Evolutionary conservation across 2,113 vertebrate species (phyloP), one percentile per base, ranked within the genome.

Genomic region (Lophius piscatorius): DNA sequence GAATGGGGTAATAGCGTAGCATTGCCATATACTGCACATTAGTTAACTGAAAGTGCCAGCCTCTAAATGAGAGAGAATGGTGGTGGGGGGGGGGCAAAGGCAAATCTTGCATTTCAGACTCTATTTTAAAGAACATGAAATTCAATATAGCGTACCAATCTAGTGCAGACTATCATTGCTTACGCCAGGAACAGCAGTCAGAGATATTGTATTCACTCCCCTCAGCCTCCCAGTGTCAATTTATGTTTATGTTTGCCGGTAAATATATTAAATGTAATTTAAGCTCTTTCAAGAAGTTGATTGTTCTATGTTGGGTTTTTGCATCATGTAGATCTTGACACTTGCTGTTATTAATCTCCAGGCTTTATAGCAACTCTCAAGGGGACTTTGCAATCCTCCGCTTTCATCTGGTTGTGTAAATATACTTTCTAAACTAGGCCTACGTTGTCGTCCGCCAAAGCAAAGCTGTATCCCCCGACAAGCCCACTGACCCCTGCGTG

Each of bases 201-300:
- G 76, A 88, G 76, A 85, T 87, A 88, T 90, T 87, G 83, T 88
- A 63, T 86, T 84, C 82, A 75, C 70, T 81, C 72, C 80, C 69
- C 70, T 70, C 82, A 64, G 74, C 78, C 74, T 79, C 70, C 69
- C 62, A 55, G 77, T 90, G 89, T 89, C 87, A 86, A 78, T 88
- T 89, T 83, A 82, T 89, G 87, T 90, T 87, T 88, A 81, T 86
- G 83, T 89, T 85, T 87, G 72, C 84, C 82, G 78, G 84, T 85
- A 89, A 89, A 90, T 83, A 84, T 88, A 86, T 89, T 90, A 89
- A 91, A 87, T 87, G 85, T 87, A 75, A 87, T 90, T 91, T 90
- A 88, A 85, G 76, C 72, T 50, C 71, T 85, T 86, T 87, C 65
- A 77, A 74, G 80, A 84, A 83, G 80, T 83, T 83, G 78, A 87